Evolutionary conservation across 2,888 invertebrate species (phyloP).

Genomic region (Eucera pruinosa): DNA sequence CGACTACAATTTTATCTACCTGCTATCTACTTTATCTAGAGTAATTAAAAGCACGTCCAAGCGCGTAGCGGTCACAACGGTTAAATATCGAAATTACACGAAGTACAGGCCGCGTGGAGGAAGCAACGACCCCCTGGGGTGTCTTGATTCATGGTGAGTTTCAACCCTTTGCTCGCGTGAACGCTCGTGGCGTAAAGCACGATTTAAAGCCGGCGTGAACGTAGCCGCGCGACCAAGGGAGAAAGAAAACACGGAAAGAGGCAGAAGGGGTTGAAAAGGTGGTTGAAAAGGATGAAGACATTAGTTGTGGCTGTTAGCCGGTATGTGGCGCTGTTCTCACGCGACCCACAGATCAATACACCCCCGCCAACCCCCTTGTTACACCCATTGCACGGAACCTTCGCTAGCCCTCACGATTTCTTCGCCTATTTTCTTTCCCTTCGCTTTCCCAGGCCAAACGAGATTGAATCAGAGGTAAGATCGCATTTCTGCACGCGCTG

Average conservation of each 20-base stretch:
- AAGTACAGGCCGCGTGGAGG: conserved; percentile 52
- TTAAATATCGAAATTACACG: conserved; percentile 62
- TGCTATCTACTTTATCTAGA: conserved; percentile 1
- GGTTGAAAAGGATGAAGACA: conserved; percentile 79
- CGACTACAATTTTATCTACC: too few species aligned
- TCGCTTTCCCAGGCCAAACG: neutral
- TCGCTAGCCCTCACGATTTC: conserved; percentile 68
- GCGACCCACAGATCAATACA: conserved; percentile 81
- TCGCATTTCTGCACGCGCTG: neutral
- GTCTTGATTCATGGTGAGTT: conserved; percentile 69
- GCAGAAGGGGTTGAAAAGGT: conserved; percentile 55
- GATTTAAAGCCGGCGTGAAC: conserved; percentile 66
- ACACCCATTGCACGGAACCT: conserved; percentile 60
- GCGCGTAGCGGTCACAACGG: conserved; percentile 36
- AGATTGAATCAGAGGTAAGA: conserved; percentile 31
- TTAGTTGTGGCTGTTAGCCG: conserved; percentile 77
- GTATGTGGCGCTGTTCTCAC: conserved; percentile 80
- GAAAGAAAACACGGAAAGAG: conserved; percentile 27
- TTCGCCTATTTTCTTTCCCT: neutral
- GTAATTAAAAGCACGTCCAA: conserved; percentile 45
- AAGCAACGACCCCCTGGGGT: conserved; percentile 71
- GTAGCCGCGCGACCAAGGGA: conserved; percentile 17
- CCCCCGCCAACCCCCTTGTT: conserved; percentile 67
- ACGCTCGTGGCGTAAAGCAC: conserved; percentile 67
- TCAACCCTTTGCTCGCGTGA: conserved; percentile 73